A percentile compares a stretch with the other conserved stretches of the same genome.
Conservation (phyloP, 1,140 invertebrate genomes). For the Colletes latitarsis region DNA sequence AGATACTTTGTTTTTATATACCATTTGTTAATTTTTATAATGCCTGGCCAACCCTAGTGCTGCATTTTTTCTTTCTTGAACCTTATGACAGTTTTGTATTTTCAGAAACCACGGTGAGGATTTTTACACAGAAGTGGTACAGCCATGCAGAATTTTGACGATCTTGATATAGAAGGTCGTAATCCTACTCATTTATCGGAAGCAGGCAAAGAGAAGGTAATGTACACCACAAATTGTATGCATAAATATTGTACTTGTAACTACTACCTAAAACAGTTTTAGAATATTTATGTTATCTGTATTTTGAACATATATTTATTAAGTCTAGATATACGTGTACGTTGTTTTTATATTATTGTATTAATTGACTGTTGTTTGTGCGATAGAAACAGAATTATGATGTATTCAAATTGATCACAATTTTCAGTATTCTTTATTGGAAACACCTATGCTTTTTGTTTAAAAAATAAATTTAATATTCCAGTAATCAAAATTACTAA, state of each 20-base stretch:
- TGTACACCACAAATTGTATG: not conserved
- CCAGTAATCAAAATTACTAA: not conserved
- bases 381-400: not conserved
- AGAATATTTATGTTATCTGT: not conserved
- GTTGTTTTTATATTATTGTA: not conserved
- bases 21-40: not conserved
- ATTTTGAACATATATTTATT: conserved; percentile 2
- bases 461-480: not conserved
- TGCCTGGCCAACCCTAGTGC: conserved; percentile 33
- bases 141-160: conserved; percentile 80
- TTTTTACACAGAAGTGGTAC: conserved; percentile 42
- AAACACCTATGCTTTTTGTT: not conserved
- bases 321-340: not conserved
- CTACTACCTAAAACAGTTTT: not conserved
- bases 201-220: conserved; percentile 80
- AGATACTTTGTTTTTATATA: not conserved
- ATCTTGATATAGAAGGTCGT: conserved; percentile 80
- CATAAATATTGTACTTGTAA: not conserved
- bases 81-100: conserved; percentile 63
- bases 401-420: not conserved
- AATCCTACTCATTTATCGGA: conserved; percentile 78
- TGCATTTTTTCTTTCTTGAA: not conserved
- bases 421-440: not conserved
- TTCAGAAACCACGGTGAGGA: conserved; percentile 69
- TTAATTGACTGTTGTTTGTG: not conserved